Evolutionary conservation across 2,113 vertebrate genomes (phyloP), one percentile per base, ranked within the genome.

Genomic region (Colaptes auratus): DNA sequence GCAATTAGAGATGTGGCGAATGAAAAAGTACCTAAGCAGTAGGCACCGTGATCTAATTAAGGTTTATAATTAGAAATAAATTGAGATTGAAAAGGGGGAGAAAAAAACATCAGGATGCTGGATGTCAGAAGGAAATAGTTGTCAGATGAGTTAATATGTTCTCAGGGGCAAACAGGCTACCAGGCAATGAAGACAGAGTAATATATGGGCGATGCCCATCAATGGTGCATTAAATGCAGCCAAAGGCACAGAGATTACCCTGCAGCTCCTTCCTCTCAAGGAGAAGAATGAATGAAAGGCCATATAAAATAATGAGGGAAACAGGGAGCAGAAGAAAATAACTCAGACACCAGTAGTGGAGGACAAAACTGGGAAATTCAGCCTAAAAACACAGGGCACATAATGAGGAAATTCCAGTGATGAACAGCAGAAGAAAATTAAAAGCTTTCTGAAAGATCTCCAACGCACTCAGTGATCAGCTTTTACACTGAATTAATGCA

Each of bases 11-110:
- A 93, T 42, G 52, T 5, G 92, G 42, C 39, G 96, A 94, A 71
- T 92, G 46, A 96, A 88, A 89, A 96, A 96, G 77, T 95, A 95
- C 83, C 83, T 88, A 96, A 92, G 76, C 25, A 14, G 53, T 82
- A 97, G 67, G 76, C 84, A 86, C 56, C 63, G 67, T 94, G 92
- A 97, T 93, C 78, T 95, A 97, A 95, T 97, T 96, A 97, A 90
- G 42, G 17, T 59, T 88, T 94, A n/a, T 95, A 96, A 96, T 97
- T 95, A 96, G 55, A 96, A 97, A 88, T 91, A 93, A 79, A 96
- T 88, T 93, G 89, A 46, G 89, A 90, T 90, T 95, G 90, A 95
- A 92, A 90, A 84, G 69, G 53, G 23, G 50, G 23, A 24, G 56
- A 55, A 96, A 96, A 96, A 91, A 97, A 91, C 35, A 78, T 92